Percentiles rank a stretch among this genome's conserved stretches.
phyloP scores from a whole-genome alignment of 2,888 invertebrate genomes.

The Hemaris fuciformis region DNA sequence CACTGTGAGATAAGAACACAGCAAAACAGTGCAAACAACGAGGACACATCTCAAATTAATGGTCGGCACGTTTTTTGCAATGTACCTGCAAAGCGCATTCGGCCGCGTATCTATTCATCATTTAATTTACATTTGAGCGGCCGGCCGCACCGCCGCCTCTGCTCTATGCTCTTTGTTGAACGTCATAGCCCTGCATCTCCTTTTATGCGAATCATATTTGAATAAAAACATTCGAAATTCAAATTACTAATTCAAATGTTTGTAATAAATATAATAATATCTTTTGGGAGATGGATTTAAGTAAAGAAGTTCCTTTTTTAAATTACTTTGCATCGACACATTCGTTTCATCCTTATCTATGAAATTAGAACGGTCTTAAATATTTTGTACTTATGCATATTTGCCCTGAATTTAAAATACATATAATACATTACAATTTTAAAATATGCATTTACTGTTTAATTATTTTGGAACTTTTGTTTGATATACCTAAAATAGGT shows the following conservation, averaged over 20 bases:
- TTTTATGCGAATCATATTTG: background rate
- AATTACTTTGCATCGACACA: too few relatives aligned
- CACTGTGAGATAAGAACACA: constrained; percentile 29
- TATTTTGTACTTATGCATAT: too few relatives aligned
- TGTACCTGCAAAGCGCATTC: constrained; percentile 57
- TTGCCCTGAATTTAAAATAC: too few relatives aligned
- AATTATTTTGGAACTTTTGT: too few relatives aligned
- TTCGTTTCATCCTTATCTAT: too few relatives aligned
- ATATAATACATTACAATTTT: too few relatives aligned
- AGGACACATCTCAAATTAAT: constrained; percentile 54
- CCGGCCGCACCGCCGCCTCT: constrained; percentile 30
- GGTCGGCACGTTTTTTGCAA: constrained; percentile 49
- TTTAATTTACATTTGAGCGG: constrained; percentile 76
- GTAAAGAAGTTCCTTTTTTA: too few relatives aligned
- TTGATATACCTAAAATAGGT: too few relatives aligned
- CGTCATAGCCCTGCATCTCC: background rate
- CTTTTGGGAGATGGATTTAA: background rate
- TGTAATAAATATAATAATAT: too few relatives aligned
- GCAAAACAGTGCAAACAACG: constrained; percentile 34
- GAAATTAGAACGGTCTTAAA: too few relatives aligned
- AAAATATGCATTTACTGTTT: too few relatives aligned
- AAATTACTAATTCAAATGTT: background rate
- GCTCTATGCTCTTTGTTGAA: background rate
- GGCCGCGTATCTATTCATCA: constrained; percentile 72
- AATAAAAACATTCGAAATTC: background rate